These are phyloP conservation scores for Drosophila subquinaria DNA, from an alignment of 2,888 invertebrate genomes.

Conservation along the genomic window DNA sequence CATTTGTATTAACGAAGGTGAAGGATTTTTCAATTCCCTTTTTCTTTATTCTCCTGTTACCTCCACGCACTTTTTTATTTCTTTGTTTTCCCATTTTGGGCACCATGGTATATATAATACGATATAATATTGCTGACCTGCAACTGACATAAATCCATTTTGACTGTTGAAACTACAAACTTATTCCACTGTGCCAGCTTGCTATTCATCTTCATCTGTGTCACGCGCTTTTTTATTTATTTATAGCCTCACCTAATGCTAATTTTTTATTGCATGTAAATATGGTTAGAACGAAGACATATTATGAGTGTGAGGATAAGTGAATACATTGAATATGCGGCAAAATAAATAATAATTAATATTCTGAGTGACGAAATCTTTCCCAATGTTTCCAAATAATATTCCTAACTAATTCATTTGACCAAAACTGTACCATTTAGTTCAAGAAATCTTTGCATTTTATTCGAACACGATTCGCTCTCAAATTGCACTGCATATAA, in stretches of 20 bases:
- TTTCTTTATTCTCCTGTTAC: conserved; percentile 15
- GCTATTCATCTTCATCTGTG: conserved; percentile 64
- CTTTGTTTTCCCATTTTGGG: conserved; percentile 50
- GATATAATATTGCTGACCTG: background rate
- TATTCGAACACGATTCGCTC: background rate
- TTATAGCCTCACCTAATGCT: conserved; percentile 51
- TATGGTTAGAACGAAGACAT: conserved; percentile 30
- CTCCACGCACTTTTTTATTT: conserved; percentile 19
- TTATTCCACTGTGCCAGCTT: conserved; percentile 42
- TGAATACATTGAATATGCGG: background rate
- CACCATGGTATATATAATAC: conserved; percentile 28
- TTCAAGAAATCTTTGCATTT: background rate
- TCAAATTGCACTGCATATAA: background rate
- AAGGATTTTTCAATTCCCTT: conserved; percentile 79
- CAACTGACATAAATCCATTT: background rate
- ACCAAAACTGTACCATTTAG: background rate
- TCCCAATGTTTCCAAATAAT: too few relatives aligned
- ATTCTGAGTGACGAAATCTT: background rate
- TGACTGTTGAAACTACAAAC: background rate
- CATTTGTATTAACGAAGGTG: conserved; percentile 83
- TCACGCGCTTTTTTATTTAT: conserved; percentile 66
- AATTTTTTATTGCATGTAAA: conserved; percentile 82
- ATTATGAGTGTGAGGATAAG: background rate
- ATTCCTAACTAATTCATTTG: too few relatives aligned
- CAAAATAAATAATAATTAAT: background rate